Conservation (phyloP, 2,888 invertebrate genomes). For the Drosophila putrida region DNA sequence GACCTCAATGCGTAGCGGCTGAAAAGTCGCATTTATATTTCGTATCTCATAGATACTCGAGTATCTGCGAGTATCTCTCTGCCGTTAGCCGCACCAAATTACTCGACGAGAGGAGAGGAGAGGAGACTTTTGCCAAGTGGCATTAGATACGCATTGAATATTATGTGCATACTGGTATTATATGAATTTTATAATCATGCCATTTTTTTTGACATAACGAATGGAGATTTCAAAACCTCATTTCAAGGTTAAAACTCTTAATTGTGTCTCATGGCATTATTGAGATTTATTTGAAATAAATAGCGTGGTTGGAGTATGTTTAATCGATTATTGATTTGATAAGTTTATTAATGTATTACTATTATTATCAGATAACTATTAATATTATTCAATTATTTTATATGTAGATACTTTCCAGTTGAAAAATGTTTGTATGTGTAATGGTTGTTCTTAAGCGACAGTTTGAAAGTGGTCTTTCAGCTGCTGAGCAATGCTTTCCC, state of each 20-base stretch:
- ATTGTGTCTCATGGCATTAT: constrained; percentile 1
- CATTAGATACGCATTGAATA: constrained; percentile 51
- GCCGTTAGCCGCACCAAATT: constrained; percentile 33
- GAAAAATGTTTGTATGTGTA: not conserved
- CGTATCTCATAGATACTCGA: constrained; percentile 48
- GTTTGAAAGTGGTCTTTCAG: constrained; percentile 1
- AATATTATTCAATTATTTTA: not conserved
- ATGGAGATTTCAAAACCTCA: constrained; percentile 1
- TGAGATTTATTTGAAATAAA: not conserved
- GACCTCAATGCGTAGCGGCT: constrained; percentile 73
- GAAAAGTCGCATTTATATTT: constrained; percentile 37
- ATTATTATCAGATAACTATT: too few relatives aligned
- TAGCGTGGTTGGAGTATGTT: too few relatives aligned
- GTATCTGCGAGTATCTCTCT: constrained; percentile 5
- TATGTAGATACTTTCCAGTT: not conserved
- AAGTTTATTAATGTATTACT: too few relatives aligned
- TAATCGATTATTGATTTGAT: too few relatives aligned
- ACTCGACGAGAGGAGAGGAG: not conserved
- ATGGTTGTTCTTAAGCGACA: not conserved
- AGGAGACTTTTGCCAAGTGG: constrained; percentile 27
- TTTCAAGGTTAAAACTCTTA: constrained; percentile 31
- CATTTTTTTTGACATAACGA: constrained; percentile 25
- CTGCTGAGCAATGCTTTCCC: constrained; percentile 52
- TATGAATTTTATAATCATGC: constrained; percentile 7
- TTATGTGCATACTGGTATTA: constrained; percentile 7